Conservation (phyloP, 2,797 vertebrate genomes). For the Lacerta bilineata region DNA sequence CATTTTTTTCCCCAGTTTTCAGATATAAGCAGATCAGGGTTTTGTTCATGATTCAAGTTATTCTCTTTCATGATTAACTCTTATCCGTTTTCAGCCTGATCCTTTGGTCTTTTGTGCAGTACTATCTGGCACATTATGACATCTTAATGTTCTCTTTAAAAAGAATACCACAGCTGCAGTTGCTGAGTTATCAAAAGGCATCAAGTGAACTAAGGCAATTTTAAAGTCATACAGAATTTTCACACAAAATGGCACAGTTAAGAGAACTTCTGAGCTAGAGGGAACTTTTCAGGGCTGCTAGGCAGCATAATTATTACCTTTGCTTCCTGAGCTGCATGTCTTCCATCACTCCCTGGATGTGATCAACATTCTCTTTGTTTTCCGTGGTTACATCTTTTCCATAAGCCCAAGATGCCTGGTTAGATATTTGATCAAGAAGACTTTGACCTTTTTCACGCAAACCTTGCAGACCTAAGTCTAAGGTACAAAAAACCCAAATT, state of each 20-base stretch:
- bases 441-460: slow-evolving; percentile 94
- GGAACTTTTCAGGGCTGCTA: slow-evolving; percentile 5
- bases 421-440: slow-evolving; percentile 94
- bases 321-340: slow-evolving; percentile 99
- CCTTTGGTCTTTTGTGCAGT: not conserved
- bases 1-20: not conserved
- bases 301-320: slow-evolving; percentile 75
- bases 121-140: not conserved
- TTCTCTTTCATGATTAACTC: slow-evolving; percentile 18
- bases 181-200: not conserved
- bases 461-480: slow-evolving; percentile 91
- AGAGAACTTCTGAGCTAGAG: not conserved
- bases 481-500: not conserved
- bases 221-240: not conserved
- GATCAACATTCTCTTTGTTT: slow-evolving; percentile 94
- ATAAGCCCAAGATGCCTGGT: slow-evolving; percentile 91
- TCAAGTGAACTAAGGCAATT: not conserved
- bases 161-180: slow-evolving; percentile 4
- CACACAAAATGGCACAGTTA: not conserved
- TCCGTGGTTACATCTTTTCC: slow-evolving; percentile 91
- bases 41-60: not conserved
- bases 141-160: slow-evolving; percentile 17
- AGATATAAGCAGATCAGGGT: not conserved
- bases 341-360: slow-evolving; percentile 96
- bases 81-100: slow-evolving; percentile 3